Evolutionary conservation across 2,888 invertebrate species (phyloP), one percentile per base, ranked within the genome.

Genomic region (Drosophila colorata): DNA sequence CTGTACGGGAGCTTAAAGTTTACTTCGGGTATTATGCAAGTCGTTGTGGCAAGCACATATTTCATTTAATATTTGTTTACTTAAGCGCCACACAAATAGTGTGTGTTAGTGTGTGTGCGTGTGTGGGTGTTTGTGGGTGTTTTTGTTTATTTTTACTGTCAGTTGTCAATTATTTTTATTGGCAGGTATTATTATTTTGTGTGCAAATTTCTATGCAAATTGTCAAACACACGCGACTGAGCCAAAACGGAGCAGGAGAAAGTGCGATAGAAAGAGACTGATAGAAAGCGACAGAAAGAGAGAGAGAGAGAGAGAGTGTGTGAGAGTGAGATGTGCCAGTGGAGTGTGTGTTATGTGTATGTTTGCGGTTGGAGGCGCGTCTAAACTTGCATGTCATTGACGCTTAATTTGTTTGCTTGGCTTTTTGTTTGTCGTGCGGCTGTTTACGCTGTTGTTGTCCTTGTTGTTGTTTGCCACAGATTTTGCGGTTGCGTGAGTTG

Each of bases 91-190:
- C 53, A 55, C 40, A 40, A 43, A 59, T 48, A 53, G 47, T 69
- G 46, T 31, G 23, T 73, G 33, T 14, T 20, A 23, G 41, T 7
- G 40, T 37, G 46, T 40, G 31, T 40, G 43, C 33, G 18, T 33
- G 6, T 28, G 13, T 16, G 16, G 38, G 31, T 28, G 40, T 40
- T 35, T 41, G 65, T 37, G 43, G 49, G 33, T 55, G 38, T 56
- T 61, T 68, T 87, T 83, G 87, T 83, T 83, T 84, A 59, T 70
- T 66, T 86, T 77, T 60, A 72, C 69, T 84, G 87, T 87, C 83
- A 87, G 81, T 79, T 84, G 87, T 84, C 83, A 87, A 84, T 87
- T 84, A 84, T 84, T 84, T 84, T 87, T 84, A 84, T 84, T 87
- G 83, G 81, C 83, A 84, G 87, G 85, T 84, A 84, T 79, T 87